phyloP scores from a whole-genome alignment of 2,113 vertebrate genomes.

The Herpailurus yagouaroundi region DNA sequence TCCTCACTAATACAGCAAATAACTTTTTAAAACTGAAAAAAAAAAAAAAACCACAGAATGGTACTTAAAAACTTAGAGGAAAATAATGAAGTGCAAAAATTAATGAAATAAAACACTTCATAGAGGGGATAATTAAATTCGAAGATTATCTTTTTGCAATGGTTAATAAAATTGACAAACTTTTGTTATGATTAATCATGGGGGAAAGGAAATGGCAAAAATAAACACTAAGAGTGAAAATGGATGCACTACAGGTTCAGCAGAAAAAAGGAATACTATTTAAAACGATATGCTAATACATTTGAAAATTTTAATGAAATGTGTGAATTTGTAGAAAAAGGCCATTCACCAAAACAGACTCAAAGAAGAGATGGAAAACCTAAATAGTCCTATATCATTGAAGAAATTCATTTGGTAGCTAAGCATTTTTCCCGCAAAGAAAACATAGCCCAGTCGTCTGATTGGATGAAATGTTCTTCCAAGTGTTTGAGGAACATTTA shows the following conservation, averaged over 20 bases:
- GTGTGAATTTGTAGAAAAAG: neutral
- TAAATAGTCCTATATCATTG: neutral
- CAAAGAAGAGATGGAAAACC: neutral
- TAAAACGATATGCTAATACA: neutral
- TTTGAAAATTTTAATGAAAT: neutral
- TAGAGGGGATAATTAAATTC: neutral
- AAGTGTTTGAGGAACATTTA: neutral
- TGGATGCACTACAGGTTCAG: neutral
- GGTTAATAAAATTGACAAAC: neutral
- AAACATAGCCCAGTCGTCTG: neutral
- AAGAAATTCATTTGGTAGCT: neutral
- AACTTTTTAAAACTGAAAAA: neutral
- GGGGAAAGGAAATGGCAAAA: neutral
- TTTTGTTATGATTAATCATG: neutral
- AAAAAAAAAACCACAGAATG: neutral
- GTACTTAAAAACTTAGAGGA: neutral
- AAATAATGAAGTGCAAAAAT: neutral
- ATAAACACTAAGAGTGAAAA: neutral
- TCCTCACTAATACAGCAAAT: neutral
- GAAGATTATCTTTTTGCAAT: neutral
- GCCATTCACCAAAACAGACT: neutral
- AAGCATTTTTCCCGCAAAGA: neutral
- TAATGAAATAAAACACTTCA: neutral
- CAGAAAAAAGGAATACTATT: neutral
- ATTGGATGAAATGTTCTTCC: neutral